Conservation (phyloP, 2,113 vertebrate genomes). For the Calidris pugnax region DNA sequence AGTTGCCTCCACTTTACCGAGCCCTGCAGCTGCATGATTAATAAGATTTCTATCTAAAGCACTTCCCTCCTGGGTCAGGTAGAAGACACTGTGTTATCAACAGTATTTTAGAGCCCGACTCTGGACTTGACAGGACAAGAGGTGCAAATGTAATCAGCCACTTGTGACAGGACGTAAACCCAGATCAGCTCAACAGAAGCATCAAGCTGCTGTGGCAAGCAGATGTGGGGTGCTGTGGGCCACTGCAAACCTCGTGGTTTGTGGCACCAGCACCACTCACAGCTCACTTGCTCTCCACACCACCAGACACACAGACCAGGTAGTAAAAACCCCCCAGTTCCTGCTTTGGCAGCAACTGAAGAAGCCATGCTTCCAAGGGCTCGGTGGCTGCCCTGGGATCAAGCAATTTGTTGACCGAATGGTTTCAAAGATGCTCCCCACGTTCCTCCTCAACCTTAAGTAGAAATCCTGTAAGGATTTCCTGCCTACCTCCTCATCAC, state of each 20-base stretch:
- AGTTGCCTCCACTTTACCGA: conserved; percentile 14
- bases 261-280: not conserved
- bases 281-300: not conserved
- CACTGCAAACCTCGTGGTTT: not conserved
- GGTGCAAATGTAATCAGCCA: not conserved
- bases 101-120: not conserved
- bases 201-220: rapidly evolving
- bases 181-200: not conserved
- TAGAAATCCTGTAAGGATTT: not conserved
- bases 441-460: not conserved
- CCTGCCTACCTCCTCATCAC: not conserved
- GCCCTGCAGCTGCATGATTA: conserved; percentile 40
- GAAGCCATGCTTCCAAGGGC: not conserved
- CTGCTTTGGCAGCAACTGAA: not conserved
- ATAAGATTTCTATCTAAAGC: conserved; percentile 28
- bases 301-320: not conserved
- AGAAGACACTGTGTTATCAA: not conserved
- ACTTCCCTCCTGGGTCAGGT: not conserved
- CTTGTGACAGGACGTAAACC: not conserved
- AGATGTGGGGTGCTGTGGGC: not conserved
- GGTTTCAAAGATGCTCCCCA: not conserved
- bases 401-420: not conserved
- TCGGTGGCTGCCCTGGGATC: rapidly evolving
- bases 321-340: not conserved
- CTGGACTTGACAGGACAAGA: not conserved